Evolutionary conservation across 2,888 invertebrate genomes (phyloP).

Genomic region (Hetaerina titia): DNA sequence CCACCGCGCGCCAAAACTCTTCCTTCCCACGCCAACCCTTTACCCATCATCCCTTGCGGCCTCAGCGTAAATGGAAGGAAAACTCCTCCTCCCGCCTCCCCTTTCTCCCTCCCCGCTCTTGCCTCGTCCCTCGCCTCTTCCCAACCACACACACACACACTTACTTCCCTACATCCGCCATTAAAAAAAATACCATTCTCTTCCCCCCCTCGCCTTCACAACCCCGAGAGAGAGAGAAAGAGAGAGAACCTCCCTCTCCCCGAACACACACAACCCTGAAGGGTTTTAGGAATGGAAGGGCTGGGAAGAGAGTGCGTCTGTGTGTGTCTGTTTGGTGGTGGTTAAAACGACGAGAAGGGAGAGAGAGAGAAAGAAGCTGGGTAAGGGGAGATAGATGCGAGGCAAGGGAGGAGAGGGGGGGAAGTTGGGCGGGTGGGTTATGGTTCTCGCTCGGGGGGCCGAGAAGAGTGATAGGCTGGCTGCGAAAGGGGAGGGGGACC

Average conservation of each 20-base stretch:
- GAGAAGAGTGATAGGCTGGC: background rate
- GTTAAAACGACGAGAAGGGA: background rate
- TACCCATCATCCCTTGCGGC: constrained; percentile 60
- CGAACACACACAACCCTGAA: background rate
- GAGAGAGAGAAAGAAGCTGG: too few relatives aligned
- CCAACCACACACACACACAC: background rate
- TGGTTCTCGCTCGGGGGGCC: background rate
- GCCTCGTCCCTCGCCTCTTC: background rate
- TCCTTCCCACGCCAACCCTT: constrained; percentile 66
- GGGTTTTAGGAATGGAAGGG: constrained; percentile 11
- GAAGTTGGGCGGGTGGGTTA: background rate
- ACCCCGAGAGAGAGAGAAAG: background rate
- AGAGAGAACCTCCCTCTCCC: background rate
- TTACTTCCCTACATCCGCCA: background rate
- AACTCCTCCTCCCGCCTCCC: background rate
- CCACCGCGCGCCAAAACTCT: constrained; percentile 56
- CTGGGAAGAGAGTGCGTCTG: background rate
- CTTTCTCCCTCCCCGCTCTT: background rate
- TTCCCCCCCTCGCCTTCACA: background rate
- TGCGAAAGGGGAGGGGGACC: background rate
- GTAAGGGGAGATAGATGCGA: background rate
- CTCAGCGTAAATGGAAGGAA: constrained; percentile 52
- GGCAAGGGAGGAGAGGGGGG: background rate
- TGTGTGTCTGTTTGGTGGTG: background rate
- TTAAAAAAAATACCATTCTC: constrained; percentile 3